Base-by-base conservation (phyloP, 2,888 invertebrate species). In the Apamea sordens region DNA sequence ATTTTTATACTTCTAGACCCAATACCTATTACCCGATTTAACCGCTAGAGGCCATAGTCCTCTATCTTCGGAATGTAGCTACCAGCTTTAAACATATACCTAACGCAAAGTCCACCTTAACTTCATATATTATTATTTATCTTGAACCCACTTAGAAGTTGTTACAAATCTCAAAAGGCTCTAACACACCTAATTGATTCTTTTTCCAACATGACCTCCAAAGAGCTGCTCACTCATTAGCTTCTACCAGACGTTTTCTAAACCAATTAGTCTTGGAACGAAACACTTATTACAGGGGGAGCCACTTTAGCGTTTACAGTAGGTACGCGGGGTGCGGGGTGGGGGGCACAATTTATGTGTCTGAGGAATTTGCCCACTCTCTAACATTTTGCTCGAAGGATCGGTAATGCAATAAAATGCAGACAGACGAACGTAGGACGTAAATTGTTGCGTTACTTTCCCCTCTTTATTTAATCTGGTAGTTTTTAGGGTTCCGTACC, bases 381-480 rank as follows among this genome's bases (percentile, higher is more conserved):
- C 86, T 83, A 88, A 89, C 91, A 89, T 90, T 93, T 87, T 87
- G 89, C 91, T 82, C 87, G 88, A 90, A 83, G 92, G 88, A 92
- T 93, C 88, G 91, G 92, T 93, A 93, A 93, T 93, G 93, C 93
- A 94, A 94, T 94, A 94, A 94, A 94, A 92, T 92, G 93, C 93
- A 93, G 92, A 92, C 92, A 90, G 91, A 85, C 80, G 69, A 68
- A 77, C 61, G 36, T 87, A 91, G 87, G 77, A 90, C 81, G 92
- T 92, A 92, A 91, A 89, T 41, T 71, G 71, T 67, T 73, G 21
- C 64, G 77, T n/a, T 32, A 65, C 47, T 64, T 53, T 53, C n/a
- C 13, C 28, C 36, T 79, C 2, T 53, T 53, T 44, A 32, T 50
- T 41, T 11, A 73, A 63, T 61, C 5, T 28, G 28, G 15, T 32